Evolutionary conservation across 2,888 invertebrate species (phyloP).

Genomic region (Lasioglossum zephyrum): DNA sequence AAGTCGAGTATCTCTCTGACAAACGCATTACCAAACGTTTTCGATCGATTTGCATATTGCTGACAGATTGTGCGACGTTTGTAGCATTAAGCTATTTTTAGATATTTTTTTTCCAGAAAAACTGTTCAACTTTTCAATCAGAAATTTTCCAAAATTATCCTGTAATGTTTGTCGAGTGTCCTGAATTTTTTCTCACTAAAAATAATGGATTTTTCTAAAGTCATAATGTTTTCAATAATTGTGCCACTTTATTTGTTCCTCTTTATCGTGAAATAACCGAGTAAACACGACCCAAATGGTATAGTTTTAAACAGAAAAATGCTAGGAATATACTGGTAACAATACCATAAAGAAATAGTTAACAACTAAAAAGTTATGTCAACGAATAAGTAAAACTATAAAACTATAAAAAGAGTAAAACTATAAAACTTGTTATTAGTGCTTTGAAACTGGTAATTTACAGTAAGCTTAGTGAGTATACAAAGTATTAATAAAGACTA

Average conservation of each 20-base stretch:
- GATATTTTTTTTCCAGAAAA: neutral
- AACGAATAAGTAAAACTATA: too few relatives aligned
- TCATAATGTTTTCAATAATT: neutral
- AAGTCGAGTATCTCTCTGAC: neutral
- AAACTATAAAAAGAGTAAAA: too few relatives aligned
- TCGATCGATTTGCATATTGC: neutral
- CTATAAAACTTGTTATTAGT: too few relatives aligned
- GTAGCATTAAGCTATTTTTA: neutral
- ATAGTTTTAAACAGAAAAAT: too few relatives aligned
- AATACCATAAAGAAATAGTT: neutral
- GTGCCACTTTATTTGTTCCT: neutral
- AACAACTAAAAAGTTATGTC: neutral
- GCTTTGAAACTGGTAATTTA: too few relatives aligned
- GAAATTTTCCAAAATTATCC: neutral
- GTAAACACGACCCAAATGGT: too few relatives aligned
- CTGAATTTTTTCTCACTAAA: neutral
- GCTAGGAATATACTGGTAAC: too few relatives aligned
- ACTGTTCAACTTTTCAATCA: neutral
- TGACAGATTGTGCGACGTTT: neutral
- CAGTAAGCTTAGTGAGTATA: too few relatives aligned
- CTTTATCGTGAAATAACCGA: too few relatives aligned
- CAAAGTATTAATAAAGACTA: too few relatives aligned
- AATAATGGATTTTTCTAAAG: neutral
- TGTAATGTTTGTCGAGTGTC: neutral
- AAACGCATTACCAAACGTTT: neutral